These are phyloP conservation scores for Enteromius treurensis DNA, from an alignment of 2,797 vertebrate genomes.

Conservation along the genomic window DNA sequence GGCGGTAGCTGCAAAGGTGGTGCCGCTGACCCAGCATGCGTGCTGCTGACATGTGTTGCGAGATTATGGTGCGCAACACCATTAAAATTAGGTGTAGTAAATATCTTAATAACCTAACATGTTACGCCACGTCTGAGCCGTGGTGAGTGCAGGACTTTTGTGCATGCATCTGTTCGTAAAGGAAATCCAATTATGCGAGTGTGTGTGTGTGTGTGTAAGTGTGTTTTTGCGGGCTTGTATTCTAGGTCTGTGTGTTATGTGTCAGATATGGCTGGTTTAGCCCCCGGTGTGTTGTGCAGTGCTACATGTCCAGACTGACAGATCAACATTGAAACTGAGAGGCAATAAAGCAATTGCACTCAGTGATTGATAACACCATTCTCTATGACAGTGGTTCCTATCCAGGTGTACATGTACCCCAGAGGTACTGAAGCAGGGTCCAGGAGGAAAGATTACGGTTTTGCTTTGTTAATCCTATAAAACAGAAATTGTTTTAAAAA, in stretches of 20 bases:
- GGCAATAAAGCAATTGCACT: slow-evolving; percentile 3
- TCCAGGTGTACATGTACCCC: slow-evolving; percentile 13
- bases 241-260: slow-evolving; percentile 12
- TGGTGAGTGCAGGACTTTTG: background rate
- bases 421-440: background rate
- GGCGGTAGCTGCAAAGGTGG: slow-evolving; percentile 9
- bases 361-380: slow-evolving; percentile 23
- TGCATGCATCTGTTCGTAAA: background rate
- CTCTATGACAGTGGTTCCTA: background rate
- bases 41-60: slow-evolving; percentile 28
- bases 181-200: background rate
- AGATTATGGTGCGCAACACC: slow-evolving; percentile 34
- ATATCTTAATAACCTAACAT: slow-evolving; percentile 44
- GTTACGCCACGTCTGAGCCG: slow-evolving; percentile 1
- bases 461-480: slow-evolving; percentile 10
- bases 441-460: background rate
- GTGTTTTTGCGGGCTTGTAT: background rate
- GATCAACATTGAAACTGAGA: slow-evolving; percentile 5
- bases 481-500: slow-evolving; percentile 7
- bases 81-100: slow-evolving; percentile 46
- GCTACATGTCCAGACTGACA: background rate
- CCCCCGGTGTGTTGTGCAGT: background rate
- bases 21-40: slow-evolving; percentile 27
- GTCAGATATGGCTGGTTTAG: slow-evolving; percentile 23
- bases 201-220: background rate